These are phyloP conservation scores for Adelphocoris suturalis DNA, from an alignment of 2,888 invertebrate genomes.

Conservation along the genomic window DNA sequence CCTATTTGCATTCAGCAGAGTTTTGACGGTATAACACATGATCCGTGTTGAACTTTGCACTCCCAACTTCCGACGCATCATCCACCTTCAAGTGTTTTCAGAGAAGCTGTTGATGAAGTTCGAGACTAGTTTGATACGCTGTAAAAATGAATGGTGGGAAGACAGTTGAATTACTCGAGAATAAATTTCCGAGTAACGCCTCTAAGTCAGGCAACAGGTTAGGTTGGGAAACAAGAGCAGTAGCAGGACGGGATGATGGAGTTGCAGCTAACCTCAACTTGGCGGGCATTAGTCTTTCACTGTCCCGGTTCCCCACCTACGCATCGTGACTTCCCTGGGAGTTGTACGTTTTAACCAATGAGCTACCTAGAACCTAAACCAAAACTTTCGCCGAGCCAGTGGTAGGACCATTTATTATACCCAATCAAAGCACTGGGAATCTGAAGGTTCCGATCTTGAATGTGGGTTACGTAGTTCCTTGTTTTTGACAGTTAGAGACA, in stretches of 20 bases:
- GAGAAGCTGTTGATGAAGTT: not conserved
- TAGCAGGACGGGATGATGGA: constrained; percentile 27
- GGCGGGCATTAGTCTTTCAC: constrained; percentile 20
- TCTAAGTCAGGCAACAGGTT: constrained; percentile 33
- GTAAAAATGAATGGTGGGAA: not conserved
- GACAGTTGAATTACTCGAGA: constrained; percentile 16
- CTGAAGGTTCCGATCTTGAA: not conserved
- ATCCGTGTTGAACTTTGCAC: too few species aligned
- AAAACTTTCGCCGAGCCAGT: not conserved
- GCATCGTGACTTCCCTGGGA: not conserved
- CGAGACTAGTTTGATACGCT: not conserved
- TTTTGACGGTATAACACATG: too few species aligned
- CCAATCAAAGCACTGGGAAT: not conserved
- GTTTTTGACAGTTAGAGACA: too few species aligned
- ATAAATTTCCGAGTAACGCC: constrained; percentile 9
- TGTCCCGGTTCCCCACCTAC: not conserved
- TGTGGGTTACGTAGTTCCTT: not conserved
- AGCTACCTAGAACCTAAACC: not conserved
- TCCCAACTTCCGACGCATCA: too few species aligned
- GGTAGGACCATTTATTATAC: not conserved
- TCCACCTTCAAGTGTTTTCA: too few species aligned
- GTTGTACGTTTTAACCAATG: not conserved
- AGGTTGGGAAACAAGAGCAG: constrained; percentile 34
- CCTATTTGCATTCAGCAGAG: too few species aligned
- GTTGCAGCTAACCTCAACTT: constrained; percentile 46